phyloP scores from a whole-genome alignment of 2,113 vertebrate species.

The Coreoperca whiteheadi region DNA sequence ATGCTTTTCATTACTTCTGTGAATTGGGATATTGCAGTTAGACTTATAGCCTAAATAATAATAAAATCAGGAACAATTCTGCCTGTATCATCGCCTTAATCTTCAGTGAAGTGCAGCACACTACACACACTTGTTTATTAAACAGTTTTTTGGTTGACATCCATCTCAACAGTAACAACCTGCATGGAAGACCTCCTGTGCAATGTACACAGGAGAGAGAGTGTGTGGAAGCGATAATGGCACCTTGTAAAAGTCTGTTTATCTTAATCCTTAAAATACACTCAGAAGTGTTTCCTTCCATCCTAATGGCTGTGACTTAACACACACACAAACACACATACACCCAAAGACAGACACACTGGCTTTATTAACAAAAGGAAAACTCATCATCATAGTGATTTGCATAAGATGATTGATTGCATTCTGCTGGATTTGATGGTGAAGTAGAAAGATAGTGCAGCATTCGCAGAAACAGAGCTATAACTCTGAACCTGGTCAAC shows the following conservation, averaged over 20 bases:
- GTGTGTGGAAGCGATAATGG: constrained; percentile 81
- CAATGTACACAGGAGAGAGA: constrained; percentile 44
- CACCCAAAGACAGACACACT: background rate
- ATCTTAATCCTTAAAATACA: constrained; percentile 86
- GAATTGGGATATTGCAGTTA: background rate
- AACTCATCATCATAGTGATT: constrained; percentile 12
- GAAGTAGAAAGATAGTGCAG: background rate
- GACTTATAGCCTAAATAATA: background rate
- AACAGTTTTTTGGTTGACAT: constrained; percentile 24
- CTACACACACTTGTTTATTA: constrained; percentile 16
- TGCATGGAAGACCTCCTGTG: constrained; percentile 35
- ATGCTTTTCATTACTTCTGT: background rate
- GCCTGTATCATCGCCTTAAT: background rate
- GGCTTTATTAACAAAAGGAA: constrained; percentile 24
- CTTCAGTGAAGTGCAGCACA: background rate
- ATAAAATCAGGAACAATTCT: background rate
- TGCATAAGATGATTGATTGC: constrained; percentile 13
- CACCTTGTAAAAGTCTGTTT: constrained; percentile 85
- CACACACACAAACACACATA: constrained; percentile 23
- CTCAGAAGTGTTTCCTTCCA: constrained; percentile 86
- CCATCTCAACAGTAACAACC: constrained; percentile 37
- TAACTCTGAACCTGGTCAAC: background rate
- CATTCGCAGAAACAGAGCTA: background rate
- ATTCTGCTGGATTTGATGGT: constrained; percentile 11
- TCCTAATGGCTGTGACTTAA: constrained; percentile 67